These are phyloP conservation scores for Hoplostethus mediterraneus DNA, from an alignment of 2,797 vertebrate species.

Conservation along the genomic window DNA sequence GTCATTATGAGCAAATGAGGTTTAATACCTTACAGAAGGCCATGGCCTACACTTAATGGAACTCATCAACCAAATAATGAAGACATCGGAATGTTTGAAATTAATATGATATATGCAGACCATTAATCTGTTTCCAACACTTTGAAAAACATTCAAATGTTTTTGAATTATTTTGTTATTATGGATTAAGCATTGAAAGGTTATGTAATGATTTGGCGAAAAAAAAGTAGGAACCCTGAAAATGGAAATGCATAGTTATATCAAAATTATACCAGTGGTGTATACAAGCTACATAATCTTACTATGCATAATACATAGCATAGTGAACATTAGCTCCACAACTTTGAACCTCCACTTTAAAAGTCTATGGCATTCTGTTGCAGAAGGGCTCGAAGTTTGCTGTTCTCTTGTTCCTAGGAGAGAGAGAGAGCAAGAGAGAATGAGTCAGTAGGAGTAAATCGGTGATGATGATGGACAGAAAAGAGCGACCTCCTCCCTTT, in stretches of 20 bases:
- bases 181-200: not conserved
- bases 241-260: not conserved
- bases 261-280: too few species aligned
- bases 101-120: conserved; percentile 2
- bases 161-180: too few species aligned
- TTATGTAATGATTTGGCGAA: not conserved
- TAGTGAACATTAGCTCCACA: not conserved
- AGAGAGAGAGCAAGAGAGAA: conserved; percentile 13
- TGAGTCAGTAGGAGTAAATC: not conserved
- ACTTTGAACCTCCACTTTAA: conserved; percentile 28
- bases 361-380: conserved; percentile 81
- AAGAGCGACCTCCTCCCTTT: too few species aligned
- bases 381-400: conserved; percentile 86
- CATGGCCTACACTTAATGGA: not conserved
- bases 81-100: conserved; percentile 19
- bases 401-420: conserved; percentile 90
- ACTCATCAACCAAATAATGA: not conserved
- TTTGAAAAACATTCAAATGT: not conserved
- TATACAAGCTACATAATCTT: not conserved
- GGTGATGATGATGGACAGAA: too few species aligned
- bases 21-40: not conserved
- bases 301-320: not conserved
- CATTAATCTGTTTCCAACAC: not conserved
- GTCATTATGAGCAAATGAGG: conserved; percentile 19
- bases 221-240: not conserved